Evolutionary conservation across 1,140 invertebrate species (phyloP), one percentile per base, ranked within the genome.

Genomic region (Sarcophaga peregrina): DNA sequence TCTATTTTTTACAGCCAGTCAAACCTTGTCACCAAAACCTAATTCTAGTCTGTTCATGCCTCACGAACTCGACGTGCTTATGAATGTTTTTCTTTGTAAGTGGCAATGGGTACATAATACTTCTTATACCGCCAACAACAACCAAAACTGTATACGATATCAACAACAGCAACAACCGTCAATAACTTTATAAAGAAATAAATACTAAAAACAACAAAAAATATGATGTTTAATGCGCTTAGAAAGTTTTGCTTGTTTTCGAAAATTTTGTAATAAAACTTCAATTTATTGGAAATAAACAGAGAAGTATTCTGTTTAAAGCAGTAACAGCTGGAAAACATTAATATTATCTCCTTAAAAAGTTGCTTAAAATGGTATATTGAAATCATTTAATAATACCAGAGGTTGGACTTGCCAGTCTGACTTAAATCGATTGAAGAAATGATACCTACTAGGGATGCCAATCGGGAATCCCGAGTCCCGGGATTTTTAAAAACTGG

Each of bases 21-120:
- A 78, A 78, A 78, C 75, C 75, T 78, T 78, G 75, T 78, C 75
- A 78, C 75, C 75, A 50, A 78, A 78, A 78, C 75, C 47, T 78
- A 78, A 52, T 78, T 78, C 46, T 50, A 50, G 45, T 78, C 10
- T 25, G 46, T 52, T 17, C 75, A 78, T 78, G 75, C 75, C 75
- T 17, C 75, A 78, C 75, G 75, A 78, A 78, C 62, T 68, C n/a
- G 9, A 68, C 75, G 48, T 78, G 75, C 17, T 50, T 50, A 15
- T 8, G 20, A 50, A 78, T 17, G 25, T 37, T 25, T 50, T 50
- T 78, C 47, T 8, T 47, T 76, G 17, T 78, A 78, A 48, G 20
- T 78, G 75, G n/a, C 47, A 78, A 68, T n/a, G 54, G 54, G 45
- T 47, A 76, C 45, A 76, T 76, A 17, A 76, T 76, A n/a, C 11